Evolutionary conservation across 2,113 vertebrate genomes (phyloP), one percentile per base, ranked within the genome.

Genomic region (Actenoides lindsayi): DNA sequence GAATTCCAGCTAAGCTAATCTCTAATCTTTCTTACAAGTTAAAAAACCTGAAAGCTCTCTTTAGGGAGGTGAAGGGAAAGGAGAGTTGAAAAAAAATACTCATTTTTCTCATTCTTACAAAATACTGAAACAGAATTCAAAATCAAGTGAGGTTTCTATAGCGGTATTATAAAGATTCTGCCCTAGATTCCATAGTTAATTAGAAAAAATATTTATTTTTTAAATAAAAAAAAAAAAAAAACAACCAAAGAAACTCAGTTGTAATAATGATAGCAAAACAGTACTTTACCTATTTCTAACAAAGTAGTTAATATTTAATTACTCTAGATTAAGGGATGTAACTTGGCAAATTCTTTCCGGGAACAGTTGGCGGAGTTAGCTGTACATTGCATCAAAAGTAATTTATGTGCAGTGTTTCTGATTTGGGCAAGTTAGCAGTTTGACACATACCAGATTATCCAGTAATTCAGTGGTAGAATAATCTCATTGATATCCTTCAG

Each of bases 1-100:
- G 78, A 94, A 94, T 96, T 96, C 87, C 85, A 94, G 82, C 92
- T 94, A 85, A 95, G 89, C 14, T 10, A 64, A 16, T 84, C 12
- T 89, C 17, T 83, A 35, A 65, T 6, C 33, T 79, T 77, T 90
- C 8, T 77, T 6, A 27, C 23, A 73, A 68, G 6, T 59, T 89
- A 19, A 44, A 27, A 64, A 75, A 82, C 37, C 35, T 42, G 39
- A 67, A 11, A 65, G 48, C 39, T 75, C 24, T 82, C 15, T 51
- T 75, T 30, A 41, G 60, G 37, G 68, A 41, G 19, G 3, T 50
- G 19, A 15, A 16, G 19, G 27, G 12, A 57, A 77, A 87, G 16
- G 19, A 71, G 14, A 75, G 12, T 5, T 4, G 2, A 16, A 28
- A 18, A 28, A 60, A 67, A 64, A 13, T 5, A 2, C 4, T 78